Evolutionary conservation across 2,888 invertebrate genomes (phyloP).

Genomic region (Mimumesa dahlbomi): DNA sequence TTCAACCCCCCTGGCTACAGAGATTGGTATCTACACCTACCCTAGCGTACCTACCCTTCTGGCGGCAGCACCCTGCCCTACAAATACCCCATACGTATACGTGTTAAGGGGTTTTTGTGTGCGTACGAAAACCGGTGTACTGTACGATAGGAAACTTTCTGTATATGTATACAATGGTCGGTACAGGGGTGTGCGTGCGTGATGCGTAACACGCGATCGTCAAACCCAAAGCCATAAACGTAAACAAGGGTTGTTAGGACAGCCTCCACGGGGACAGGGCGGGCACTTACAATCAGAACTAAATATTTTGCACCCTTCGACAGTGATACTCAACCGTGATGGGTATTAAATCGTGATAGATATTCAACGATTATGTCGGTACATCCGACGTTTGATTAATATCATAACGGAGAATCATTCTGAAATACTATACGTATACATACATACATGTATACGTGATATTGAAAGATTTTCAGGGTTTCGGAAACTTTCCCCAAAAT

Average conservation of each 20-base stretch:
- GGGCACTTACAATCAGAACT: constrained; percentile 75
- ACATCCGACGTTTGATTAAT: too few species aligned
- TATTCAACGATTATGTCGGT: not conserved
- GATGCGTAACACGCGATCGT: constrained; percentile 72
- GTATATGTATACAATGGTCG: not conserved
- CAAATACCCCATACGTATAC: constrained; percentile 33
- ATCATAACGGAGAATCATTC: too few species aligned
- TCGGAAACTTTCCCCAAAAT: too few species aligned
- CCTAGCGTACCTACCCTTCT: constrained; percentile 51
- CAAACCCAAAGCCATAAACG: constrained; percentile 78
- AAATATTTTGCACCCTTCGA: constrained; percentile 75
- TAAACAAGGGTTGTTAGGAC: constrained; percentile 78
- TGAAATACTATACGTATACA: too few species aligned
- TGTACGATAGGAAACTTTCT: not conserved
- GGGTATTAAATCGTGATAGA: too few species aligned
- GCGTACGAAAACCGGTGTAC: not conserved
- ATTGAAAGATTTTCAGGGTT: too few species aligned
- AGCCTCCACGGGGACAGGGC: constrained; percentile 68
- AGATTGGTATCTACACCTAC: constrained; percentile 75
- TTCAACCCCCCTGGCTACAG: constrained; percentile 71
- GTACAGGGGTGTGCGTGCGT: constrained; percentile 24
- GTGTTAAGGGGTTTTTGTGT: not conserved
- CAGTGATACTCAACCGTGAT: constrained; percentile 54
- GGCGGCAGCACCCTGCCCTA: constrained; percentile 19
- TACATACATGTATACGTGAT: too few species aligned